Conservation (phyloP, 2,113 vertebrate genomes). For the Struthio camelus region DNA sequence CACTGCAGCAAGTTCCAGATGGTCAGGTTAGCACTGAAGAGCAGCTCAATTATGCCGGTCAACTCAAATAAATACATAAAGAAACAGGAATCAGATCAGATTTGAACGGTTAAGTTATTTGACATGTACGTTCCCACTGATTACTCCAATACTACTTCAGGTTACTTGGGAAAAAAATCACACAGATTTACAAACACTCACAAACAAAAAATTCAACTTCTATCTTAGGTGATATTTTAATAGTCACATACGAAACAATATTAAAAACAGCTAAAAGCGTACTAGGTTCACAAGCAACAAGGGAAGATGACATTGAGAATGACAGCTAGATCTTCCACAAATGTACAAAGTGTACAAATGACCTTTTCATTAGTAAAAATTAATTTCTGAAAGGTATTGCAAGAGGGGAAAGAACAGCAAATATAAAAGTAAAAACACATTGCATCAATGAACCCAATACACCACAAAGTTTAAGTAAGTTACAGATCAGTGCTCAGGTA, state of each 20-base stretch:
- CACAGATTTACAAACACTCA: not conserved
- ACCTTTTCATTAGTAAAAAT: not conserved
- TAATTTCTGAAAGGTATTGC: not conserved
- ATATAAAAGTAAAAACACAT: not conserved
- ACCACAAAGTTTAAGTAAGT: not conserved
- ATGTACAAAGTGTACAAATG: not conserved
- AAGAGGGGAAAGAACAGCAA: not conserved
- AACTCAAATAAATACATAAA: not conserved
- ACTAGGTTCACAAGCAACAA: not conserved
- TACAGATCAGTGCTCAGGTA: not conserved
- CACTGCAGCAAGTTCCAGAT: not conserved
- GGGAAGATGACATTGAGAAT: not conserved
- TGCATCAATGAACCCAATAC: not conserved
- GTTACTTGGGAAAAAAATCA: not conserved
- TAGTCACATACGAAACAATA: not conserved
- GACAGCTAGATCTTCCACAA: not conserved
- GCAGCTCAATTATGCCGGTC: not conserved
- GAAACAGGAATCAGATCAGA: not conserved
- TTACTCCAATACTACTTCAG: not conserved
- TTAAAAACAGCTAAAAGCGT: not conserved
- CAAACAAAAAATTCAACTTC: not conserved
- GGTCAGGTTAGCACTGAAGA: not conserved
- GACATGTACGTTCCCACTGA: fast-evolving
- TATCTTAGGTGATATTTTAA: not conserved
- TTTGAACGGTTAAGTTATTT: not conserved